These are phyloP conservation scores for Battus philenor DNA, from an alignment of 1,140 invertebrate genomes.

Conservation along the genomic window DNA sequence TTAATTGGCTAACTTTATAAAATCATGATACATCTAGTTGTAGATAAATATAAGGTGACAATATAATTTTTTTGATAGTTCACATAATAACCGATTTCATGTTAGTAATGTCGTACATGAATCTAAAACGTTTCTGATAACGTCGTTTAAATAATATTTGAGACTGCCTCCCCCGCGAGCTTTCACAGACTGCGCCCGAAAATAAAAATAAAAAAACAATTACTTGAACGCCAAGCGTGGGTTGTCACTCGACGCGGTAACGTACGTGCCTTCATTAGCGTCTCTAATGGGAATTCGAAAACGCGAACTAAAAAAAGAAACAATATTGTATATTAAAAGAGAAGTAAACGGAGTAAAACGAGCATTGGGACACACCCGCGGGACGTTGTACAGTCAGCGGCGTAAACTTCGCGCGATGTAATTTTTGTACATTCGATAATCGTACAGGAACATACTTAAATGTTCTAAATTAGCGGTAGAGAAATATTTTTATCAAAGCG, in stretches of 20 bases:
- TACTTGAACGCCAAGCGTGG: constrained; percentile 22
- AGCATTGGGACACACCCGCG: constrained; percentile 33
- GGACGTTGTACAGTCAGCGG: constrained; percentile 20
- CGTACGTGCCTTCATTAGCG: constrained; percentile 38
- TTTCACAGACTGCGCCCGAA: not conserved
- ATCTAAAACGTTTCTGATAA: no score
- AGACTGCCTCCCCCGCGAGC: not conserved
- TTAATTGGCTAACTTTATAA: no score
- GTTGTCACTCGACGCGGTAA: constrained; percentile 21
- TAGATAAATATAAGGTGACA: no score
- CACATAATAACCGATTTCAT: no score
- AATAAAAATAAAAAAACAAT: constrained; percentile 18
- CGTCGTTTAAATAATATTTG: no score
- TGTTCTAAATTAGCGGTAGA: no score
- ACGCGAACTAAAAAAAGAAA: constrained; percentile 46
- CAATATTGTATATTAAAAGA: constrained; percentile 36
- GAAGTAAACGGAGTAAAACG: constrained; percentile 22
- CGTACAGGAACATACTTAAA: no score
- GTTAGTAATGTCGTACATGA: no score
- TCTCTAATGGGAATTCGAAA: constrained; percentile 49
- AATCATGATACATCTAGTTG: no score
- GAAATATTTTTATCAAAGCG: no score
- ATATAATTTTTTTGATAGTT: no score
- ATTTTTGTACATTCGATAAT: no score
- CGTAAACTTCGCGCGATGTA: not conserved